A percentile compares a stretch with the other conserved stretches of the same genome.
phyloP scores from a whole-genome alignment of 2,888 invertebrate genomes.

The Acanthopleura granulata region DNA sequence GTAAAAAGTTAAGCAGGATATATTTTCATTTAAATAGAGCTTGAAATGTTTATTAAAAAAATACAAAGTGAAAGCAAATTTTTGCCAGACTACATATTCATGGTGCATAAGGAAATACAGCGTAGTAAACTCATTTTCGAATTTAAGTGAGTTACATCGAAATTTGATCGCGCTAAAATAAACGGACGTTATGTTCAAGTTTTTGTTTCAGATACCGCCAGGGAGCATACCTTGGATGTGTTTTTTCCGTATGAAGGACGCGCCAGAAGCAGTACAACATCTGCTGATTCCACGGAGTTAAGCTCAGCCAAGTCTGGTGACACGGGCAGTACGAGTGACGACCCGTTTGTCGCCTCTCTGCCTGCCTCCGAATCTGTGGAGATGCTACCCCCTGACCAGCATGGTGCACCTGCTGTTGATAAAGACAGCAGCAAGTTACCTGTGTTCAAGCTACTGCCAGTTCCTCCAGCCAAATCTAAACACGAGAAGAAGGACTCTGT shows the following conservation, averaged over 20 bases:
- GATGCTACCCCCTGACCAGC: neutral
- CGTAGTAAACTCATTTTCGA: no score
- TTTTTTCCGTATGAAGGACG: constrained; percentile 7
- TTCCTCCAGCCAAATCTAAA: neutral
- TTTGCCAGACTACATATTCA: no score
- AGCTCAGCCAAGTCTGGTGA: constrained; percentile 15
- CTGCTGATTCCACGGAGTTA: constrained; percentile 14
- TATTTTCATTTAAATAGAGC: no score
- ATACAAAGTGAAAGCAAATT: no score
- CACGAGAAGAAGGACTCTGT: no score
- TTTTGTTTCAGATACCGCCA: neutral
- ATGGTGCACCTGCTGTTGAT: neutral
- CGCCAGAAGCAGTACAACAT: constrained; percentile 17
- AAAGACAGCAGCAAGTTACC: neutral
- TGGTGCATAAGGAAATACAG: no score
- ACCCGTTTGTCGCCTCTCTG: constrained; percentile 11
- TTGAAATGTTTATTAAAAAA: no score
- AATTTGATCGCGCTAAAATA: no score
- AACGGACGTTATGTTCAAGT: no score
- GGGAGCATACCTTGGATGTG: constrained; percentile 16
- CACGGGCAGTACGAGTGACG: constrained; percentile 2
- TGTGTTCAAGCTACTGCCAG: neutral
- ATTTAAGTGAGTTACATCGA: no score
- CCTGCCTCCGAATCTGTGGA: neutral
- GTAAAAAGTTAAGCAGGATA: no score